Evolutionary conservation across 2,888 invertebrate species (phyloP), one percentile per base, ranked within the genome.

Genomic region (Spisula solida): DNA sequence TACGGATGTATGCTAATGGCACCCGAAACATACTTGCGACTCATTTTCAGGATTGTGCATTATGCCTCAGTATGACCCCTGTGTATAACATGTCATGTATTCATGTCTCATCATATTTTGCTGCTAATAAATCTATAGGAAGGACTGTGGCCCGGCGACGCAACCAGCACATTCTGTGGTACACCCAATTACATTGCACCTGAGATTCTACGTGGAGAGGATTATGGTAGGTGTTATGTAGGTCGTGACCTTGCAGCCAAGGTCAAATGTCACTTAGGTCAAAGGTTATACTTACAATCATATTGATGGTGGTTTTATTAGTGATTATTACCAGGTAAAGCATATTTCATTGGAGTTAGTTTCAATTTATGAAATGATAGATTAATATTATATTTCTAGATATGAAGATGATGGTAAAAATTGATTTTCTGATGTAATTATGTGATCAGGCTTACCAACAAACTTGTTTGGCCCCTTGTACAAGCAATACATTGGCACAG

Each of bases 141-240:
- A 92, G 95, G 95, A 55, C 92, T 96, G 51, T 93, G 94, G 90
- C 93, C 94, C 29, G 96, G 96, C 31, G 99, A 99, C 97, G 98
- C 98, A 51, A 99, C 99, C 6, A 98, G 98, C 12, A 99, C 99
- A 0, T 97, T 97, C 95, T 97, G 97, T 98, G 97, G 99, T 60
- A 99, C 99, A 14, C 99, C 99, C 70, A 99, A 99, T 97, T 99
- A 99, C 97, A 99, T 99, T 93, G 99, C 99, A 31, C 99, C 99
- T 0, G 99, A 99, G 97, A 99, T 99, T 94, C 97, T 99, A 86
- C 97, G 99, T 92, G 97, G 97, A 47, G 96, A 97, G 90, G 97
- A 97, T 97, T 99, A 99, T 97, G 98, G 97, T 97, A 94, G 92
- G 94, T 93, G 87, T 82, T 25, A 25, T 25, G 60, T 25, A 82